Conservation (phyloP, 64 coral and sea anemone genomes). For the Exaiptasia diaphana region DNA sequence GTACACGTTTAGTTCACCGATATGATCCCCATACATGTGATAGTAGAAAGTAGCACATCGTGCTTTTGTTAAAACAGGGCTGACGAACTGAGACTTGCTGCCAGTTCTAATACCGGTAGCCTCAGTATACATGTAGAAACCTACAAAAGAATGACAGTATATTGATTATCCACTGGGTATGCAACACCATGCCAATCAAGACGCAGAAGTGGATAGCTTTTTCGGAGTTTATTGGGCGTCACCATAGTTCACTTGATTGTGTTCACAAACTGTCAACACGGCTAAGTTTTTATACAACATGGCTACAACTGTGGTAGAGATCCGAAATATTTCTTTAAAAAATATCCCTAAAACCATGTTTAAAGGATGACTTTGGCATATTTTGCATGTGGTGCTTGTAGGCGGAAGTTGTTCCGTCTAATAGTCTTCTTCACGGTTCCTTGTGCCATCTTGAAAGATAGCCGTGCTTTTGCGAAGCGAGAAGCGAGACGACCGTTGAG, state of each 20-base stretch:
- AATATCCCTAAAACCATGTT: no score
- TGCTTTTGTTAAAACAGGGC: not conserved
- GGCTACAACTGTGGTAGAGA: not conserved
- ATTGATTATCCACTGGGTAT: not conserved
- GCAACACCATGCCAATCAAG: not conserved
- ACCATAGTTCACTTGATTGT: not conserved
- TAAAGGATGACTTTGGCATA: no score
- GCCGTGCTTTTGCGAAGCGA: no score
- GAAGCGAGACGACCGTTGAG: not conserved
- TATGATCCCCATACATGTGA: conserved; percentile 32
- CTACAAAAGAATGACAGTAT: not conserved
- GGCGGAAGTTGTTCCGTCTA: no score
- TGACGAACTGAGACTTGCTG: not conserved
- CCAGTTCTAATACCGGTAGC: not conserved
- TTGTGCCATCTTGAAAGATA: no score
- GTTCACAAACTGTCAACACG: not conserved
- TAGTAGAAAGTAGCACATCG: conserved; percentile 32
- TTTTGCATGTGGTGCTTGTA: no score
- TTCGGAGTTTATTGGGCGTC: no score
- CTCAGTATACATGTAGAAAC: not conserved
- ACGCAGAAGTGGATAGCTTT: not conserved
- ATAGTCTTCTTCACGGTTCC: no score
- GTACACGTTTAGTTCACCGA: conserved; percentile 33
- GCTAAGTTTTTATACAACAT: not conserved
- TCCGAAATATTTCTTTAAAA: no score